Base-by-base conservation (phyloP, 1,140 invertebrate genomes). In the Himalopsyche phryganea region DNA sequence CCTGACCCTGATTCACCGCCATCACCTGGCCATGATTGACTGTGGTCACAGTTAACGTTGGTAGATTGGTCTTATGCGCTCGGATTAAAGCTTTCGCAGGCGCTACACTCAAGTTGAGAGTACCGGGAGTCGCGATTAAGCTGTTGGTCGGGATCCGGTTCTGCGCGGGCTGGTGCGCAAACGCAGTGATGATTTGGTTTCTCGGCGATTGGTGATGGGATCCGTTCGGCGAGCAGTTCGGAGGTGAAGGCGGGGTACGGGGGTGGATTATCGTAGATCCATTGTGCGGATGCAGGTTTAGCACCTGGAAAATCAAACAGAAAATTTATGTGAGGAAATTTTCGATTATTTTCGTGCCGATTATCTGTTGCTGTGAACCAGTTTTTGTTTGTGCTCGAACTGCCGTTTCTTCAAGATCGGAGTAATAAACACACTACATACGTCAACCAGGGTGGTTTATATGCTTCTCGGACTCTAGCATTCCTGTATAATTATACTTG, bases 1-100 rank as follows among this genome's bases (percentile, higher is more conserved):
- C 19, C 18, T 15, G 67, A 68, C 50, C 66, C 33, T 56, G 53
- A 49, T 53, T 57, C 11, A 58, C 56, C 1, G 60, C 41, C 60
- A 63, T 55, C 0, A 58, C 55, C 13, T 56, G 46, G 2, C 60
- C 56, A 18, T 57, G 56, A 54, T 58, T 63, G 1, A 63, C 51
- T 13, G 60, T 55, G 6, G 60, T 63, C 9, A 63, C 60, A 14
- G 60, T 63, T 5, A 63, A 35, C n/a, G 60, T 58, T 2, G 60
- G 56, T 28, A 58, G 19, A 46, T 36, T 53, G 7, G 54, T 36
- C 48, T 63, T 62, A 33, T 35, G 50, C 10, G 36, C 38, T 38
- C 55, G 40, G 18, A 59, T 20, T 19, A n/a, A 15, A 32, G 50
- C 33, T 20, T 58, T 40, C 5, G 49, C 45, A 1, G 50, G 56